Evolutionary conservation across 2,113 vertebrate species (phyloP).

Genomic region (Onychostoma macrolepis): DNA sequence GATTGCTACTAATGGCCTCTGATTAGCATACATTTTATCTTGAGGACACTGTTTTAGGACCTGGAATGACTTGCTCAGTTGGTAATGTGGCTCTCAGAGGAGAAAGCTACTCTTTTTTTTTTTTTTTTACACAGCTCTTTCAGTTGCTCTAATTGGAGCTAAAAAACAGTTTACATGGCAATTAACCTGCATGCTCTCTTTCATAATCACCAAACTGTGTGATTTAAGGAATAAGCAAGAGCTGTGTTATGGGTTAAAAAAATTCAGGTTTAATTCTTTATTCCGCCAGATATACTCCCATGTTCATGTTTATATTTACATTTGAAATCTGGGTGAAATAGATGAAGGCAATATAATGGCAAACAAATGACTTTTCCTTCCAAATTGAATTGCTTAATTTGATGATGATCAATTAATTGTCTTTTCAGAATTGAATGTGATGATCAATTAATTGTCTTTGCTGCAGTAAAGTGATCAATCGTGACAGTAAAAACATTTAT

Average conservation of each 20-base stretch:
- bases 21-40: conserved; percentile 57
- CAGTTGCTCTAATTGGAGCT: conserved; percentile 23
- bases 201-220: not conserved
- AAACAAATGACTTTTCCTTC: not conserved
- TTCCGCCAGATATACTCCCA: not conserved
- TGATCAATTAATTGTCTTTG: not conserved
- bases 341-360: not conserved
- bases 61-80: conserved; percentile 37
- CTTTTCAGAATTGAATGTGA: too few species aligned
- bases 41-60: conserved; percentile 43
- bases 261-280: not conserved
- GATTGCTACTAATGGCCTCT: conserved; percentile 56
- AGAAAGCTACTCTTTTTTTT: conserved; percentile 30
- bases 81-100: conserved; percentile 21
- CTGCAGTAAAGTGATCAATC: not conserved
- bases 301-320: not conserved
- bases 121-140: conserved; percentile 1
- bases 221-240: not conserved
- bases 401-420: not conserved
- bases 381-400: not conserved
- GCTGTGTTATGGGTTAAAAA: not conserved
- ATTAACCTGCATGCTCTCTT: not conserved
- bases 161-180: conserved; percentile 14
- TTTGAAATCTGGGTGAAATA: not conserved
- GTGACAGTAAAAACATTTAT: not conserved